These are phyloP conservation scores for Xanthorhoe spadicearia DNA, from an alignment of 2,888 invertebrate genomes.

Conservation along the genomic window DNA sequence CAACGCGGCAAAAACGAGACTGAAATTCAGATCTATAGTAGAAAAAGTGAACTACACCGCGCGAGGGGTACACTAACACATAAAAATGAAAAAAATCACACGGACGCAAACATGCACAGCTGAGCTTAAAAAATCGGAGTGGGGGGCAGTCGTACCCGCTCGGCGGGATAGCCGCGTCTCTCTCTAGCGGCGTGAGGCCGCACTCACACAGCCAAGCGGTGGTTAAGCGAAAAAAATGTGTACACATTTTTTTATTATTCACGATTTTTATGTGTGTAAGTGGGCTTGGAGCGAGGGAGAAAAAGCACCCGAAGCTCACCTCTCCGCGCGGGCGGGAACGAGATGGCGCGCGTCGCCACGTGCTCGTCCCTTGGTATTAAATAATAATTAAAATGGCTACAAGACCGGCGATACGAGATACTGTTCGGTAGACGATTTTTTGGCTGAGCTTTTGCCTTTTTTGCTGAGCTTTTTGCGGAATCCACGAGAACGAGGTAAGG, in stretches of 20 bases:
- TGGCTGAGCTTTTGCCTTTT: constrained; percentile 81
- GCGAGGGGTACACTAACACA: constrained; percentile 85
- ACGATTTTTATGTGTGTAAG: constrained; percentile 85
- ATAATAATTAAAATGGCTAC: constrained; percentile 86
- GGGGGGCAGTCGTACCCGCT: constrained; percentile 67
- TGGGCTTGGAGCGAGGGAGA: constrained; percentile 78
- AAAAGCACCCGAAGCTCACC: constrained; percentile 53
- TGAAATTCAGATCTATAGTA: constrained; percentile 86
- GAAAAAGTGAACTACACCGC: constrained; percentile 85
- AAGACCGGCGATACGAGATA: constrained; percentile 81
- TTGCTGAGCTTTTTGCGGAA: constrained; percentile 79
- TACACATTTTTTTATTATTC: constrained; percentile 85
- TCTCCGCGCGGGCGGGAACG: constrained; percentile 52
- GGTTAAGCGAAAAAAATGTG: constrained; percentile 85
- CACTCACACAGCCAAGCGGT: constrained; percentile 73
- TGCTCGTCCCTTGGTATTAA: constrained; percentile 84
- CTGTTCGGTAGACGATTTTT: constrained; percentile 83
- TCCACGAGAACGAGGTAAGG: constrained; percentile 70
- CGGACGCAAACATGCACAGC: constrained; percentile 76
- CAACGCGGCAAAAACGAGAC: constrained; percentile 85
- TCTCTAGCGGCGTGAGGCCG: constrained; percentile 76
- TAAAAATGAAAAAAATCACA: constrained; percentile 85
- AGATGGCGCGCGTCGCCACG: constrained; percentile 77
- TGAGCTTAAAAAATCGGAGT: constrained; percentile 83
- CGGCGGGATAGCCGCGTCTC: constrained; percentile 62